Base-by-base conservation (phyloP, 1,140 invertebrate species). In the Drosophila obscura region DNA sequence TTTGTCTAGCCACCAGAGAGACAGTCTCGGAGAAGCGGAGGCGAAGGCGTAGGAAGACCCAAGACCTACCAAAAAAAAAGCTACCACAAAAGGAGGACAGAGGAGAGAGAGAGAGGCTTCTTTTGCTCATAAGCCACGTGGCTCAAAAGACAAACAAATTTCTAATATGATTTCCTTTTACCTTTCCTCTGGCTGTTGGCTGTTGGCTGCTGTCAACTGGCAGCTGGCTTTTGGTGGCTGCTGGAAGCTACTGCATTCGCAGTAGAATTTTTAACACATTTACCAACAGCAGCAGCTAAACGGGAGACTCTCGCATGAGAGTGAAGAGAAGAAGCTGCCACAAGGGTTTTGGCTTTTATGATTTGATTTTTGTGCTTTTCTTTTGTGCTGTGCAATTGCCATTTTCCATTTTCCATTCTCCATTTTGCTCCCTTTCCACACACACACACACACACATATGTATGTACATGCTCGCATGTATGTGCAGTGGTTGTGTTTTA, bases 1-100 rank as follows among this genome's bases (percentile, higher is more conserved):
- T 87, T 87, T 87, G 82, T 52, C 73, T 74, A 81, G 55, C 61
- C 22, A 3, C 22, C 71, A 49, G 44, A 67, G 35, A 11, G 35
- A 39, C 9, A 39, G 35, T 39, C 11, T 4, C 11, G 2, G 9
- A 9, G 9, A 35, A 9, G 31, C 1, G 31, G 8, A 11, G 31
- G 31, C 3, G 31, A 8, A 73, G 19, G 52, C 11, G 26, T 6
- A 31, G 3, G 43, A 13, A 46, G 9, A 9, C 6, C 16, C 11
- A n/a, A 35, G 13, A 9, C 1, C 19, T 22, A 50, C n/a, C 39
- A 11, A 39, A 43, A 19, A 22, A 52, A n/a, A n/a, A n/a, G n/a
- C n/a, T n/a, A n/a, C n/a, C n/a, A n/a, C n/a, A n/a, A n/a, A 57
- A 50, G 31, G 24, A 35, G 15, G 5, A 53, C 19, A 41, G 22